phyloP scores from a whole-genome alignment of 2,888 invertebrate genomes.

The Plagodis dolabraria region DNA sequence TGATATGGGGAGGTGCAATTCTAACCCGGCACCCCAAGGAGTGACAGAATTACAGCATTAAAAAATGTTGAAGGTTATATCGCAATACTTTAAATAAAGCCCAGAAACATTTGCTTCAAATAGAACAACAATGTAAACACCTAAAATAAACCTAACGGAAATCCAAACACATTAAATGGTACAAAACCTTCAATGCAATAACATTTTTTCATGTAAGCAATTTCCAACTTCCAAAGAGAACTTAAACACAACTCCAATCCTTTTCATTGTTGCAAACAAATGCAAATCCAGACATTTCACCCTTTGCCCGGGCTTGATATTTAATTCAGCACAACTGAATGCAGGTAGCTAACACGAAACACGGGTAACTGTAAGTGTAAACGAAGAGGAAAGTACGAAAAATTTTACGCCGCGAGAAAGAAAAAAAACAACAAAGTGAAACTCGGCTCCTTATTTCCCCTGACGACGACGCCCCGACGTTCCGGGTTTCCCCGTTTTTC shows the following conservation, averaged over 20 bases:
- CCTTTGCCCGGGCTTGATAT: conserved; percentile 75
- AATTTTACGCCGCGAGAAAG: conserved; percentile 60
- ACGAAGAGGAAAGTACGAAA: conserved; percentile 79
- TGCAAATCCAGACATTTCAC: conserved; percentile 81
- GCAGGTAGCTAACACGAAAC: conserved; percentile 65
- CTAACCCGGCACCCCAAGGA: too few species aligned
- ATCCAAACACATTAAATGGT: neutral
- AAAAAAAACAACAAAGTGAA: conserved; percentile 80
- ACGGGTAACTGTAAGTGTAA: conserved; percentile 83
- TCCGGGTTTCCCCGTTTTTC: conserved; percentile 69
- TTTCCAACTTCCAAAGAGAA: conserved; percentile 47
- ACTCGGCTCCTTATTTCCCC: conserved; percentile 84
- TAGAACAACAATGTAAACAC: neutral
- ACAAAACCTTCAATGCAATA: neutral
- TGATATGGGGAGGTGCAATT: too few species aligned
- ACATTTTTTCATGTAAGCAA: conserved; percentile 19
- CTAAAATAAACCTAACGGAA: neutral
- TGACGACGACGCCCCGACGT: conserved; percentile 74
- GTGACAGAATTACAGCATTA: too few species aligned
- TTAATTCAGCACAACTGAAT: conserved; percentile 77
- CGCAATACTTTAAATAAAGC: too few species aligned
- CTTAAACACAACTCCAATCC: conserved; percentile 63
- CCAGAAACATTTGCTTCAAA: neutral
- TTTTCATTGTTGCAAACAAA: conserved; percentile 75
- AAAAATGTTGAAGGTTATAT: too few species aligned